Conservation (phyloP, 1,140 invertebrate genomes). For the Drosophila nigrodunni region DNA sequence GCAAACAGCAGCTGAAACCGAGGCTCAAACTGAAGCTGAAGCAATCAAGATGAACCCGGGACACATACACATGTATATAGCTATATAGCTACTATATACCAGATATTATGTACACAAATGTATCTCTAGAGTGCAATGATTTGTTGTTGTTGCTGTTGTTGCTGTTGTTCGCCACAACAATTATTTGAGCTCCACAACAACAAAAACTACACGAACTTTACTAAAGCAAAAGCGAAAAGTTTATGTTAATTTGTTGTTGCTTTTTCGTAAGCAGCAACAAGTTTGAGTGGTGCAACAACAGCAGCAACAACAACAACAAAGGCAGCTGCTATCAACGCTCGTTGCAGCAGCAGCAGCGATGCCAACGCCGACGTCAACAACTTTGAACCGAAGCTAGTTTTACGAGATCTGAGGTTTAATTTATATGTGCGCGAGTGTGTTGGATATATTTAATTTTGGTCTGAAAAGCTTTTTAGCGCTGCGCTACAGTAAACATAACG, state of each 20-base stretch:
- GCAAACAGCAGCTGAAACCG: constrained; percentile 12
- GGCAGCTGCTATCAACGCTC: constrained; percentile 43
- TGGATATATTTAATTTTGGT: constrained; percentile 68
- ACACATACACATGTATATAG: constrained; percentile 15
- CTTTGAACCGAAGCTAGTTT: constrained; percentile 64
- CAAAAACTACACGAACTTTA: constrained; percentile 16
- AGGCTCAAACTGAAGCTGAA: constrained; percentile 52
- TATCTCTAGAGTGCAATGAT: constrained; percentile 56
- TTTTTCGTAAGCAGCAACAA: constrained; percentile 73
- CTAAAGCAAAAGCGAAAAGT: constrained; percentile 53
- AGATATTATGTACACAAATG: constrained; percentile 38
- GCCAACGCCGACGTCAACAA: constrained; percentile 19
- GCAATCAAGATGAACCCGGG: constrained; percentile 69
- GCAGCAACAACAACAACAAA: constrained; percentile 23
- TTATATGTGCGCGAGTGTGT: constrained; percentile 50
- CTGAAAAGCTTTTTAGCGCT: constrained; percentile 58
- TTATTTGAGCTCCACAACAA: constrained; percentile 38
- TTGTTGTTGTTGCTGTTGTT: constrained; percentile 44
- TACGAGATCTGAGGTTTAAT: constrained; percentile 69
- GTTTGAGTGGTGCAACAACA: constrained; percentile 68
- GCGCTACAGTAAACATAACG: constrained; percentile 19
- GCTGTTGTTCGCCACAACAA: constrained; percentile 57
- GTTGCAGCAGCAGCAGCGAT: constrained; percentile 23
- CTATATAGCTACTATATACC: constrained; percentile 15
- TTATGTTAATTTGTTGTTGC: constrained; percentile 49